Conservation (phyloP, 2,113 vertebrate genomes). For the Lucifuga dentata region DNA sequence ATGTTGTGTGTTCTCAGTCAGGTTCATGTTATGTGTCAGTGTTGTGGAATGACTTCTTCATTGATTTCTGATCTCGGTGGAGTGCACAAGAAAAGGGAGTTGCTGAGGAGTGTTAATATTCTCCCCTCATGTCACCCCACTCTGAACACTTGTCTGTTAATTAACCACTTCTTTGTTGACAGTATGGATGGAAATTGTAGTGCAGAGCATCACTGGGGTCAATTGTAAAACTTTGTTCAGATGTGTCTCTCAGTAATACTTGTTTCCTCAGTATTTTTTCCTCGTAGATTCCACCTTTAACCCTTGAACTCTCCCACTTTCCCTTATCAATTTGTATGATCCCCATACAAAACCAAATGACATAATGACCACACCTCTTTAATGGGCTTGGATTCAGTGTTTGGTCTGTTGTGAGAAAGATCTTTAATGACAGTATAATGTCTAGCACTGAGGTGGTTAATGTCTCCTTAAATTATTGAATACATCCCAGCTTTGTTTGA, state of each 20-base stretch:
- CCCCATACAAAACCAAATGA: no score
- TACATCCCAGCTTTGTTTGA: background rate
- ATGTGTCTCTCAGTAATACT: background rate
- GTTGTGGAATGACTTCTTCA: constrained; percentile 15
- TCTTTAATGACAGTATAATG: background rate
- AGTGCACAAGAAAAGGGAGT: constrained; percentile 8
- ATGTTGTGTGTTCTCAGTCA: constrained; percentile 53
- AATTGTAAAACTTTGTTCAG: background rate
- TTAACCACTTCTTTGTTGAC: constrained; percentile 57
- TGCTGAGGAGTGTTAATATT: constrained; percentile 23
- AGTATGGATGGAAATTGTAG: background rate
- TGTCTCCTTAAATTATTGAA: background rate
- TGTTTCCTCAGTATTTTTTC: background rate
- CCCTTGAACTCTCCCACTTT: constrained; percentile 4
- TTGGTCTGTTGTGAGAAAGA: no score
- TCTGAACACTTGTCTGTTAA: background rate
- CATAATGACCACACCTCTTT: no score
- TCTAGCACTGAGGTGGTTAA: constrained; percentile 55
- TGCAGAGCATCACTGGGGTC: background rate
- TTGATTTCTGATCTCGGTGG: constrained; percentile 19
- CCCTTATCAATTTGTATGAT: constrained; percentile 36
- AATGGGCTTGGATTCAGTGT: no score
- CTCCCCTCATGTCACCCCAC: constrained; percentile 22
- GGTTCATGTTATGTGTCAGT: constrained; percentile 23
- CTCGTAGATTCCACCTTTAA: background rate